Base-by-base conservation (phyloP, 64 coral and sea anemone genomes). In the Catalaphyllia jardinei region DNA sequence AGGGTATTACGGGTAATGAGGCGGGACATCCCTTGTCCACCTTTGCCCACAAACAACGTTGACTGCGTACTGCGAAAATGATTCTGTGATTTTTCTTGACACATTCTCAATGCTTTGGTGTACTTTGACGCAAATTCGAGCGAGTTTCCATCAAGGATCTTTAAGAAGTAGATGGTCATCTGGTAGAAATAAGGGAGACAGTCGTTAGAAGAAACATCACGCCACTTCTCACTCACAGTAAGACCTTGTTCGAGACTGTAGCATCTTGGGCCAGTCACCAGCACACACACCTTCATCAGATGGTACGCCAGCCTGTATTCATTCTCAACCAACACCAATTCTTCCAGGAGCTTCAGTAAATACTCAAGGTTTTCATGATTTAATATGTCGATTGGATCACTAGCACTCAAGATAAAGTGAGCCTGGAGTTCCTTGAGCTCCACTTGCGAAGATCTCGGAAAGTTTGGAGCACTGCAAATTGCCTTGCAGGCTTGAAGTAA, bases 371-470 rank as follows among this genome's bases (percentile, higher is more conserved):
- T 52, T 39, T 74, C 73, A 4, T 39, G 75, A 1, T 92, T 80
- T 30, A 92, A 39, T 13, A 10, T 19, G 59, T 95, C 94, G 20
- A 95, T 86, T 62, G 87, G 55, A 57, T 92, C 86, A 72, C 72
- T 31, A 2, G 49, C 73, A 31, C 73, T 95, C 1, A 95, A 59
- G 30, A 95, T 86, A 2, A 92, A 95, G 0, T 89, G 87, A 38
- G 80, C 94, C 42, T 92, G 90, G 7, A 95, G 51, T 10, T 87
- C 80, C 24, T 92, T 95, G 0, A 95, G 80, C 80, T 95, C 94
- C 11, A 59, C 25, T 13, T 16, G 29, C 11, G 94, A 95, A 0
- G 89, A 86, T 13, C 54, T 95, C 10, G 94, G 89, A 24, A 95
- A 95, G 17, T 92, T 86, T 3, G 73, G 67, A 3, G 52, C 18